Evolutionary conservation across 2,888 invertebrate genomes (phyloP).

Genomic region (Plebejus argus): DNA sequence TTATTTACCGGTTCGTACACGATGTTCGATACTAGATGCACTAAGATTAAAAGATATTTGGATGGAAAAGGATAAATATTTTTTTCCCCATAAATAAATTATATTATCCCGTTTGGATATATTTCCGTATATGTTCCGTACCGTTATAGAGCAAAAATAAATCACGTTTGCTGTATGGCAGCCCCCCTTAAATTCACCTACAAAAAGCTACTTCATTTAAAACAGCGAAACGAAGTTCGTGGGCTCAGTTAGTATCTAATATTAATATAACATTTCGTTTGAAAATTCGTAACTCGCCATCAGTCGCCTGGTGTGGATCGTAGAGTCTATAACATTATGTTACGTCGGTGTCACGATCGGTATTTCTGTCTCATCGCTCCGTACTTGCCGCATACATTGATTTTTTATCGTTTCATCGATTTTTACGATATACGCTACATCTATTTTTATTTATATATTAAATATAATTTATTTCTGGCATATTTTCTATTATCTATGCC

Average conservation of each 20-base stretch:
- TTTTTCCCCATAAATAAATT: too few species aligned
- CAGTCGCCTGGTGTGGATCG: too few species aligned
- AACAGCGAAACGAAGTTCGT: too few species aligned
- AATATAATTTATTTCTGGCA: neutral
- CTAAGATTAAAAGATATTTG: neutral
- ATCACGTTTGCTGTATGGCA: too few species aligned
- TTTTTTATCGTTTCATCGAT: conserved; percentile 29
- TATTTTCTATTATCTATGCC: neutral
- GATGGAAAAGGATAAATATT: neutral
- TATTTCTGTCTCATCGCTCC: conserved; percentile 29
- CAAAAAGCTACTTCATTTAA: too few species aligned
- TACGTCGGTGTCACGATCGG: conserved; percentile 10
- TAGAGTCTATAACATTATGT: neutral
- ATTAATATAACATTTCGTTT: too few species aligned
- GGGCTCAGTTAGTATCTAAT: too few species aligned
- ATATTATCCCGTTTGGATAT: too few species aligned
- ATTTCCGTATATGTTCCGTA: too few species aligned
- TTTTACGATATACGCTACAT: conserved; percentile 26
- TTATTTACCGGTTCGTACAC: conserved; percentile 40
- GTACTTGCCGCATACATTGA: conserved; percentile 31
- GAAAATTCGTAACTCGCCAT: too few species aligned
- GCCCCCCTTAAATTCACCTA: too few species aligned
- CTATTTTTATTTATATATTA: conserved; percentile 22
- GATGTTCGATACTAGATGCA: neutral
- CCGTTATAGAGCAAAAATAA: too few species aligned